Base-by-base conservation (phyloP, 2,797 vertebrate species). In the Lacerta viridis region DNA sequence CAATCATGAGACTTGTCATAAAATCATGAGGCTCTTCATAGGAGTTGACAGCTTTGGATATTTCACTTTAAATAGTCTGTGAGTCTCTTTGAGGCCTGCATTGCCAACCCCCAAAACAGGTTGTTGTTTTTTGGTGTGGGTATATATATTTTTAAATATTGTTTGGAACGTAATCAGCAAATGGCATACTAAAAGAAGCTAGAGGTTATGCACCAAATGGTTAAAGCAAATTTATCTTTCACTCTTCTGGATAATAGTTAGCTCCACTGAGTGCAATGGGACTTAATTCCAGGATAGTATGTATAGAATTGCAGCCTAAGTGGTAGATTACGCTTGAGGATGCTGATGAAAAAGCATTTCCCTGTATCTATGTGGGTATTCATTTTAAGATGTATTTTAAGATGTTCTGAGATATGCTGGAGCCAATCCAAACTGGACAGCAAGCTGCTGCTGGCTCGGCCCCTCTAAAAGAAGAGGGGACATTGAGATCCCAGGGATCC, bases 1-100 rank as follows among this genome's bases (percentile, higher is more conserved):
- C 69, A 88, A 83, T 83, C 80, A 88, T 83, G 80, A 83, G 61
- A 76, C 72, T 77, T 83, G 80, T 83, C 80, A 88, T 83, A 83
- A 88, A 88, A 83, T 88, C 80, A 83, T 83, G 87, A 83, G 61
- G 80, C 23, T 88, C 72, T 83, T 83, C 71, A 77, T 77, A 83
- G 18, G 61, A 83, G 72, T 7, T 83, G 87, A 88, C 80, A 88
- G 61, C 55, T 83, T 88, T 75, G 72, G 80, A 83, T 88, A 76
- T 88, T 83, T 88, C 80, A 68, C 80, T 88, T 88, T 68, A 36
- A 68, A 76, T 9, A 46, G 41, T 23, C 55, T 66, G 20, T 82
- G 86, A 75, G 6, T 1, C n/a, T 88, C 23, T 25, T 74, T 59
- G 5, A 82, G 55, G 36, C 86, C 55, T 64, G 59, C 39, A 76